A percentile compares a stretch with the other conserved stretches of the same genome.
Evolutionary conservation across 2,888 invertebrate species (phyloP).

Genomic region (Portevinia maculata): DNA sequence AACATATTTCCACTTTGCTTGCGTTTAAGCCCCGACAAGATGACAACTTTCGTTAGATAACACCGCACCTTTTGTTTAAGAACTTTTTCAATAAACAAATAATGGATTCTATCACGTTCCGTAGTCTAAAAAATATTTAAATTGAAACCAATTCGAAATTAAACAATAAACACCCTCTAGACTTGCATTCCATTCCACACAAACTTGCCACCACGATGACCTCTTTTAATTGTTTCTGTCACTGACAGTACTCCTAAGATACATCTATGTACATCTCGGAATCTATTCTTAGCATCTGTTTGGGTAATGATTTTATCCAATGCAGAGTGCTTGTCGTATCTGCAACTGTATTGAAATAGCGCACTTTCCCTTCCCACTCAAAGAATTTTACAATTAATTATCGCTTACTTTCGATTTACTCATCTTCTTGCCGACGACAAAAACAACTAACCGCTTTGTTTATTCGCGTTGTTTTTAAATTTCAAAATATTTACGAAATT

Average conservation of each 20-base stretch:
- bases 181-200: constrained; percentile 36
- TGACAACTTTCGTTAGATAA: constrained; percentile 42
- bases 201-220: constrained; percentile 15
- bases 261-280: constrained; percentile 37
- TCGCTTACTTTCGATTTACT: constrained; percentile 70
- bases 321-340: neutral
- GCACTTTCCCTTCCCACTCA: constrained; percentile 39
- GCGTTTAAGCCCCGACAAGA: constrained; percentile 35
- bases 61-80: constrained; percentile 42
- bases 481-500: constrained; percentile 58
- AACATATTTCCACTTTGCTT: constrained; percentile 42
- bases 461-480: constrained; percentile 26
- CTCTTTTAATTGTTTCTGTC: constrained; percentile 36
- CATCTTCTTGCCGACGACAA: constrained; percentile 33
- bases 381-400: constrained; percentile 26
- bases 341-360: neutral
- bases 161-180: constrained; percentile 18
- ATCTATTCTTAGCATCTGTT: constrained; percentile 48
- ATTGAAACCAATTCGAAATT: constrained; percentile 35
- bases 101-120: neutral
- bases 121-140: neutral
- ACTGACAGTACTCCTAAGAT: constrained; percentile 33
- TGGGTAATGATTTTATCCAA: constrained; percentile 34
- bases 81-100: neutral
- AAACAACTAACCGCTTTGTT: neutral